Conservation (phyloP, 2,888 invertebrate species). For the Campoplex nolae region DNA sequence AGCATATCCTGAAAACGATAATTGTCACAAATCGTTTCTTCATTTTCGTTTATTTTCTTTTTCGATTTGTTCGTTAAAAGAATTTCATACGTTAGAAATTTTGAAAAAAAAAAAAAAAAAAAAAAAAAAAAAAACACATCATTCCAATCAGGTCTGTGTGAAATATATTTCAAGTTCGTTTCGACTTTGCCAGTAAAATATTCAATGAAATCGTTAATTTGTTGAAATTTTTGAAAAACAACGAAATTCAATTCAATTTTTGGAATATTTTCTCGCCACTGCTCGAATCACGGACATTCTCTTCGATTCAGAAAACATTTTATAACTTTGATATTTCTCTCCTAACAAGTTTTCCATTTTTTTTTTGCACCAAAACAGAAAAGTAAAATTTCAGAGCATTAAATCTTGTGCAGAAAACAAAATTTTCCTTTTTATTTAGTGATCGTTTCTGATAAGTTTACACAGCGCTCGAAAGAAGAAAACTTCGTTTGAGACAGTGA, state of each 20-base stretch:
- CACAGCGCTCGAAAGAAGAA: not conserved
- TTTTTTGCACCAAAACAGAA: not conserved
- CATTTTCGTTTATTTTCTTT: not conserved
- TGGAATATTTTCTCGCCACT: too few species aligned
- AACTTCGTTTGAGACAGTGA: not conserved
- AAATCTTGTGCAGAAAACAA: not conserved
- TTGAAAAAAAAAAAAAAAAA: not conserved
- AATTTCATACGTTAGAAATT: not conserved
- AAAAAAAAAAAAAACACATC: not conserved
- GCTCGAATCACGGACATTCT: too few species aligned
- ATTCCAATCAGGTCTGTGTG: not conserved
- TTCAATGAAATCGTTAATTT: too few species aligned
- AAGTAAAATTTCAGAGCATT: not conserved
- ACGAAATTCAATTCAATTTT: not conserved
- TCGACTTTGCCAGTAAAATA: not conserved
- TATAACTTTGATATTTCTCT: too few species aligned
- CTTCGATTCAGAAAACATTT: not conserved
- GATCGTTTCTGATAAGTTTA: conserved; percentile 5
- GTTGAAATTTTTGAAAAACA: too few species aligned
- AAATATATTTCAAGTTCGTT: not conserved
- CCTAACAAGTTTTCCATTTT: too few species aligned
- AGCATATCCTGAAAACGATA: conserved; percentile 75
- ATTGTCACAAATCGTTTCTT: not conserved
- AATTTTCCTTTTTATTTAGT: not conserved
- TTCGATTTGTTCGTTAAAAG: not conserved